phyloP scores from a whole-genome alignment of 2,113 vertebrate genomes.

The Vanacampus margaritifer region DNA sequence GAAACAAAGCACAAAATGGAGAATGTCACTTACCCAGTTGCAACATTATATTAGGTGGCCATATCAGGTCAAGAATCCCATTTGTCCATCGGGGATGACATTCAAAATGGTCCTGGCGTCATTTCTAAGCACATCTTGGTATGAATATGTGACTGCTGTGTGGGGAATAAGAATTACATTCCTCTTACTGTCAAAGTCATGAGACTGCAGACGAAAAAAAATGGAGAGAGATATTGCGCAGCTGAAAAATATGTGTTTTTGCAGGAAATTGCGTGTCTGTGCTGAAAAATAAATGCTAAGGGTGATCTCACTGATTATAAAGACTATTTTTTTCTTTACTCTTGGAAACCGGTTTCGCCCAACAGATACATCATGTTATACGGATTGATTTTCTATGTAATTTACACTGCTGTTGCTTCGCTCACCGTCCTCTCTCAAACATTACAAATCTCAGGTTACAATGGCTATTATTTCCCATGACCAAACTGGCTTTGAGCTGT shows the following conservation, averaged over 20 bases:
- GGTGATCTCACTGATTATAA: conserved; percentile 2
- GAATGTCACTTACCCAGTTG: too few relatives aligned
- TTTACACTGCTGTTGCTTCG: background rate
- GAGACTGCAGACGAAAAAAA: background rate
- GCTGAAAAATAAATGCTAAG: background rate
- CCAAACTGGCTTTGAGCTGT: background rate
- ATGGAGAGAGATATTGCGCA: background rate
- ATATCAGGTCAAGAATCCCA: background rate
- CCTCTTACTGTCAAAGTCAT: conserved; percentile 4
- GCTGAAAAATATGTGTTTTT: conserved; percentile 12
- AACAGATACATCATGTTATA: background rate
- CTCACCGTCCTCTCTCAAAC: background rate
- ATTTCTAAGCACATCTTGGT: conserved; percentile 12
- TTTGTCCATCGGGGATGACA: background rate
- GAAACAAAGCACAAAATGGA: too few relatives aligned
- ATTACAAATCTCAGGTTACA: background rate
- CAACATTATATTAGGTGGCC: background rate
- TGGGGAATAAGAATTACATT: background rate
- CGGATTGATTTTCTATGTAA: background rate
- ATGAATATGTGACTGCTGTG: background rate
- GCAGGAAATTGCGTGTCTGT: conserved; percentile 11
- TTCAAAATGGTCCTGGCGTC: background rate
- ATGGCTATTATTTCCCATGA: background rate
- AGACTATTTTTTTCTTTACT: conserved; percentile 1
- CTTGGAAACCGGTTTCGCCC: background rate